Evolutionary conservation across 2,888 invertebrate species (phyloP).

Genomic region (Arenicola marina): DNA sequence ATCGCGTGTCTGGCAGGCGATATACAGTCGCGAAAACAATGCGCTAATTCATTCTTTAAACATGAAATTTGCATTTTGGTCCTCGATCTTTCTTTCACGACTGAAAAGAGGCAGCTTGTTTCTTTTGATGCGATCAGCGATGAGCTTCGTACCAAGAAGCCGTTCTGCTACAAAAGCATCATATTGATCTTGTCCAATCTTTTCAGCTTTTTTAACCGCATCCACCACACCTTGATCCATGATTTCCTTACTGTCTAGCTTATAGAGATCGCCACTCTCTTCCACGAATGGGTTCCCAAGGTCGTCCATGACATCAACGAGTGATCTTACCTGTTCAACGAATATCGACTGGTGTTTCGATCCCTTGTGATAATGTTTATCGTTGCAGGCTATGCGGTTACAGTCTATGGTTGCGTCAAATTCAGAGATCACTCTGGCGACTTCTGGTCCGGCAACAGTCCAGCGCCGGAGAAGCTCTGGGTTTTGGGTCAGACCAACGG

Average conservation of each 20-base stretch:
- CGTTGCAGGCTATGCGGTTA: background rate
- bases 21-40: background rate
- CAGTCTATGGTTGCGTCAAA: background rate
- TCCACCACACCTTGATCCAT: background rate
- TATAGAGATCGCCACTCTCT: background rate
- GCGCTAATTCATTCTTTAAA: conserved; percentile 15
- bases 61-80: background rate
- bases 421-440: conserved; percentile 8
- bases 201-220: background rate
- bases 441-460: conserved; percentile 37
- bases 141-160: background rate
- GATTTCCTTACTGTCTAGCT: conserved; percentile 1
- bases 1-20: conserved; percentile 5
- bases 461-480: conserved; percentile 32
- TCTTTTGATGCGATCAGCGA: too few relatives aligned
- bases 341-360: background rate
- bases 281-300: conserved; percentile 4
- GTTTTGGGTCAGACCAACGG: conserved; percentile 36
- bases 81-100: background rate
- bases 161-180: background rate
- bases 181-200: background rate
- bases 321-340: background rate
- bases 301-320: conserved; percentile 4
- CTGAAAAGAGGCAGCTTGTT: too few relatives aligned
- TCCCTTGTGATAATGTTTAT: background rate